Evolutionary conservation across 2,113 vertebrate species (phyloP).

Genomic region (Drymodes brunneopygia): DNA sequence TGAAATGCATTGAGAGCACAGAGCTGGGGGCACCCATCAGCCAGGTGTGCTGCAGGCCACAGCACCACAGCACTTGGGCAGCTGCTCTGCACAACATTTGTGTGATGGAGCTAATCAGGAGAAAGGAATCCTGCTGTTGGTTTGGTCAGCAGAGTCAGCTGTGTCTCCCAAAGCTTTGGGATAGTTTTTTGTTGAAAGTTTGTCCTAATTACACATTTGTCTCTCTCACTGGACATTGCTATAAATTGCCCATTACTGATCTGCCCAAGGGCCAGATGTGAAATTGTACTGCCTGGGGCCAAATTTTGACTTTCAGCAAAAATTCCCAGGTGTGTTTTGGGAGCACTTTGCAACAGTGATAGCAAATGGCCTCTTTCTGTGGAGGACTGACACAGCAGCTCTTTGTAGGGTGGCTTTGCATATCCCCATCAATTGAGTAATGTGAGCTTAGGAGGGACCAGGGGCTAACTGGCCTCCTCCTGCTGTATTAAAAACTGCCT

Average conservation of each 20-base stretch:
- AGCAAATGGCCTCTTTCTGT: not conserved
- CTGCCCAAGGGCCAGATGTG: not conserved
- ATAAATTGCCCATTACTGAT: not conserved
- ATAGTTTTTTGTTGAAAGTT: not conserved
- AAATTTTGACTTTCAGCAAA: not conserved
- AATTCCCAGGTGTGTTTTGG: not conserved
- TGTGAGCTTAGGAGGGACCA: not conserved
- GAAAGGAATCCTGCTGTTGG: not conserved
- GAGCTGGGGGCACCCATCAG: not conserved
- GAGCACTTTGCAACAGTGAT: not conserved
- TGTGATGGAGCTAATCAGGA: not conserved
- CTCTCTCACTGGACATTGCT: conserved; percentile 12
- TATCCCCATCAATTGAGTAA: no score
- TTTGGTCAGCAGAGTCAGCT: not conserved
- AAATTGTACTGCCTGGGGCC: not conserved
- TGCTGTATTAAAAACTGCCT: not conserved
- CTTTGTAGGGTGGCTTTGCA: not conserved
- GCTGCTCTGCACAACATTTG: not conserved
- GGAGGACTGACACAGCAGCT: not conserved
- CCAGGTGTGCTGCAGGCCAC: not conserved
- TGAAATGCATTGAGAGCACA: not conserved
- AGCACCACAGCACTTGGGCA: not conserved
- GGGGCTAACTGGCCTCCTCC: not conserved
- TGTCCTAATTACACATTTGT: not conserved
- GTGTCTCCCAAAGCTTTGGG: conserved; percentile 11